phyloP scores from a whole-genome alignment of 2,888 invertebrate genomes.

The Nematopogon swammerdamellus region DNA sequence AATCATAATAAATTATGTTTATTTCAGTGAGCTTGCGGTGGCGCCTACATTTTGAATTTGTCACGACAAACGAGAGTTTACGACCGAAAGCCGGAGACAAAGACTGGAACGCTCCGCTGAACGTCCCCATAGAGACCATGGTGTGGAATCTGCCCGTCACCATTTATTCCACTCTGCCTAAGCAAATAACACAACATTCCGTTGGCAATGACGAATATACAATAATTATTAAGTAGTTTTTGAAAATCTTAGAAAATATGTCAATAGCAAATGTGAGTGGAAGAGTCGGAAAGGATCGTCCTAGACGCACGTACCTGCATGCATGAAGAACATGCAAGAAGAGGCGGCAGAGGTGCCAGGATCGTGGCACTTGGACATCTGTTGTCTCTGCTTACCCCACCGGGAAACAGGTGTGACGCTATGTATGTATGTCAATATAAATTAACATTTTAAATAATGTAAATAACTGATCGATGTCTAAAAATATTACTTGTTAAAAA shows the following conservation, averaged over 20 bases:
- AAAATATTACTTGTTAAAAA: too few relatives aligned
- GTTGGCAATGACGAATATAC: slow-evolving; percentile 45
- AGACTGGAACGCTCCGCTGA: slow-evolving; percentile 81
- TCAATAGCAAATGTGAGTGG: background rate
- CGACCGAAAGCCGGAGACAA: slow-evolving; percentile 54
- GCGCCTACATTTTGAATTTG: slow-evolving; percentile 98
- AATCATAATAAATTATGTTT: slow-evolving; percentile 5
- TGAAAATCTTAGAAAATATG: slow-evolving; percentile 1
- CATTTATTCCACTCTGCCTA: slow-evolving; percentile 87
- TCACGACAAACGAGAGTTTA: slow-evolving; percentile 72
- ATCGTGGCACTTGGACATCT: too few relatives aligned
- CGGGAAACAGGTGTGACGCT: too few relatives aligned
- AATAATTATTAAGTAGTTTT: slow-evolving; percentile 25
- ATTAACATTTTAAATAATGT: background rate
- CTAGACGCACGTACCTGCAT: too few relatives aligned
- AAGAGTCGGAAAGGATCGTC: too few relatives aligned
- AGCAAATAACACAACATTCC: slow-evolving; percentile 69
- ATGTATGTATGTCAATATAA: too few relatives aligned
- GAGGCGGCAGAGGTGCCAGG: too few relatives aligned
- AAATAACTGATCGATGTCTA: too few relatives aligned
- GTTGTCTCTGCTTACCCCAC: too few relatives aligned
- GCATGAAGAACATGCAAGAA: background rate
- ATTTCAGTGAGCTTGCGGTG: slow-evolving; percentile 81
- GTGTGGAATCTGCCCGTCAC: slow-evolving; percentile 97
- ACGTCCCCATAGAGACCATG: slow-evolving; percentile 95